These are phyloP conservation scores for Melipona quadrifasciata DNA, from an alignment of 1,140 invertebrate species.

Conservation along the genomic window DNA sequence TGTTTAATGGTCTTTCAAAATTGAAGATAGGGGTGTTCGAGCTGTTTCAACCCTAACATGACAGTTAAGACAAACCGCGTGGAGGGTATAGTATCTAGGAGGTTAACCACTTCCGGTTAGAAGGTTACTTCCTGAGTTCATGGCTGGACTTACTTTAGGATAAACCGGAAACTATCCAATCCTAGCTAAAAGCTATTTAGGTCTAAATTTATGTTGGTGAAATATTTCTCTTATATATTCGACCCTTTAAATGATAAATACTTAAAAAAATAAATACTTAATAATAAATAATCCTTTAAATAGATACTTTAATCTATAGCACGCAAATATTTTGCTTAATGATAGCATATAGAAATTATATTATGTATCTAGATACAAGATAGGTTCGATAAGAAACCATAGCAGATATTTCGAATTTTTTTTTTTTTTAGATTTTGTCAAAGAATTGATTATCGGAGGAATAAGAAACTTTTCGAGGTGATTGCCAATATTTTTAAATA, in stretches of 20 bases:
- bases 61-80: conserved; percentile 42
- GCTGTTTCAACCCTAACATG: conserved; percentile 28
- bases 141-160: conserved; percentile 9
- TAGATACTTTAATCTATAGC: background rate
- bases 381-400: too few species aligned
- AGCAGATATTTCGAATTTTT: too few species aligned
- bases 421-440: too few species aligned
- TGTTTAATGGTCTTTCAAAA: conserved; percentile 9
- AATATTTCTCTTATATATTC: background rate
- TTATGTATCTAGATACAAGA: too few species aligned
- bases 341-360: too few species aligned
- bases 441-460: too few species aligned
- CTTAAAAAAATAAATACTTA: background rate
- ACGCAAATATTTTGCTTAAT: too few species aligned
- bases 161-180: conserved; percentile 36
- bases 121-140: conserved; percentile 38
- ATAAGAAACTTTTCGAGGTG: too few species aligned
- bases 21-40: conserved; percentile 6
- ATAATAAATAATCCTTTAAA: too few species aligned
- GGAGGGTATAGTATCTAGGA: conserved; percentile 32
- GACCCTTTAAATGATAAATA: background rate
- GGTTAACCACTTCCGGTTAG: conserved; percentile 54
- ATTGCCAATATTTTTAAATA: too few species aligned
- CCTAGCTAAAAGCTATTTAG: conserved; percentile 14
- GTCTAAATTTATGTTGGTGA: conserved; percentile 30